Conservation (phyloP, 2,113 vertebrate species). For the Corythaixoides concolor region DNA sequence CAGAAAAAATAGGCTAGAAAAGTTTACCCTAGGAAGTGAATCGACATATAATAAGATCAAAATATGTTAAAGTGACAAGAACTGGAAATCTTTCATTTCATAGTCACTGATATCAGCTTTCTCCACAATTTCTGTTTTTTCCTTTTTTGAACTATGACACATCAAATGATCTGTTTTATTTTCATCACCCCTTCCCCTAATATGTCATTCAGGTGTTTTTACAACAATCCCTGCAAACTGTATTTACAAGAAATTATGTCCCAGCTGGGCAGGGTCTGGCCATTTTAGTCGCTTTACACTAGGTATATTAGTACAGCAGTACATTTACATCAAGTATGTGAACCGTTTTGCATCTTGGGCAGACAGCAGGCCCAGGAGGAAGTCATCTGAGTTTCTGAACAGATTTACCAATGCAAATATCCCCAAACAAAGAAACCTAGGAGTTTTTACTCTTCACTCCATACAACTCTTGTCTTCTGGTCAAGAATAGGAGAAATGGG, state of each 20-base stretch:
- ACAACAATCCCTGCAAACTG: neutral
- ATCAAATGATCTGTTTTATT: neutral
- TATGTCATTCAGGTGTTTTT: fast-evolving
- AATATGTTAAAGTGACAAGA: neutral
- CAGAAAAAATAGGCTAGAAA: neutral
- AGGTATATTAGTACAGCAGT: neutral
- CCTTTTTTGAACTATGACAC: neutral
- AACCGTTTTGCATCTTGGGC: neutral
- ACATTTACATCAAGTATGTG: neutral
- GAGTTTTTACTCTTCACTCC: neutral
- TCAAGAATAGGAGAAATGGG: neutral
- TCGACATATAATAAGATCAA: neutral
- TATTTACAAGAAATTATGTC: neutral
- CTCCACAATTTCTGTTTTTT: neutral
- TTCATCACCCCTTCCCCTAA: neutral
- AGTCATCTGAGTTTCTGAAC: neutral
- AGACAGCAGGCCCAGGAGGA: neutral
- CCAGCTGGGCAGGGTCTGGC: neutral
- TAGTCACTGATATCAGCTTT: neutral
- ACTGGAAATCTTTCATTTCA: neutral
- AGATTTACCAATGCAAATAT: neutral
- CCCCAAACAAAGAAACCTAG: neutral
- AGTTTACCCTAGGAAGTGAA: neutral
- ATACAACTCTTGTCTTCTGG: neutral
- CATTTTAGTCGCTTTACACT: neutral